Evolutionary conservation across 2,797 vertebrate species (phyloP).

Genomic region (Labeo calbasu): DNA sequence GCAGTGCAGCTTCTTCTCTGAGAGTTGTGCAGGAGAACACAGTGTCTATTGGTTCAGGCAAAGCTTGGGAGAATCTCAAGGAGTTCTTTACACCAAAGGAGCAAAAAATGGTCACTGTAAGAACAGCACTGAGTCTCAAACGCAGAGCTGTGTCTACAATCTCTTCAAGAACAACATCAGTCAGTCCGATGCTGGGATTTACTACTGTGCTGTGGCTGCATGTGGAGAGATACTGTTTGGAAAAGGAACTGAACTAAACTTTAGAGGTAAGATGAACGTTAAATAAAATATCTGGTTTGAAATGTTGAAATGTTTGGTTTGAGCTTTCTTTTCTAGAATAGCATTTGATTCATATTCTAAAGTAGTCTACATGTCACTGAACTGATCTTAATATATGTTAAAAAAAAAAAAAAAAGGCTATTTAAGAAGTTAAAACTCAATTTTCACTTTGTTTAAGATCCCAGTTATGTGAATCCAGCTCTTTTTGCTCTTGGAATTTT

Average conservation of each 20-base stretch:
- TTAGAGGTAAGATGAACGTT: neutral
- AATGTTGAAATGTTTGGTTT: neutral
- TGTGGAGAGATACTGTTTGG: conserved; percentile 59
- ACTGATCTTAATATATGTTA: neutral
- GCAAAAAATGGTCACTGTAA: conserved; percentile 50
- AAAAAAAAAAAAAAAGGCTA: neutral
- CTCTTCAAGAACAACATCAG: conserved; percentile 59
- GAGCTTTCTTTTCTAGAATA: neutral
- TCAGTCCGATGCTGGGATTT: conserved; percentile 61
- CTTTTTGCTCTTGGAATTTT: conserved; percentile 14
- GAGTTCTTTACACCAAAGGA: conserved; percentile 52
- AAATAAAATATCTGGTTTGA: neutral
- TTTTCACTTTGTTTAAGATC: neutral
- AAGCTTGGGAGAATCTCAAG: conserved; percentile 50
- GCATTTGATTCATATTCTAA: neutral
- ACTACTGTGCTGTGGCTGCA: conserved; percentile 67
- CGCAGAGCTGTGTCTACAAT: conserved; percentile 62
- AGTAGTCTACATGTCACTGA: too few species aligned
- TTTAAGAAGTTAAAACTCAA: neutral
- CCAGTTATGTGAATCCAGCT: neutral
- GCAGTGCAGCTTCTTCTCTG: conserved; percentile 59
- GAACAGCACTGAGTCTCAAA: neutral
- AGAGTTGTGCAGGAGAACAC: conserved; percentile 55
- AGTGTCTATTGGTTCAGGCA: conserved; percentile 59
- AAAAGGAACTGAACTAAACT: conserved; percentile 20